Base-by-base conservation (phyloP, 2,888 invertebrate genomes). In the Drosophila niveifrons region DNA sequence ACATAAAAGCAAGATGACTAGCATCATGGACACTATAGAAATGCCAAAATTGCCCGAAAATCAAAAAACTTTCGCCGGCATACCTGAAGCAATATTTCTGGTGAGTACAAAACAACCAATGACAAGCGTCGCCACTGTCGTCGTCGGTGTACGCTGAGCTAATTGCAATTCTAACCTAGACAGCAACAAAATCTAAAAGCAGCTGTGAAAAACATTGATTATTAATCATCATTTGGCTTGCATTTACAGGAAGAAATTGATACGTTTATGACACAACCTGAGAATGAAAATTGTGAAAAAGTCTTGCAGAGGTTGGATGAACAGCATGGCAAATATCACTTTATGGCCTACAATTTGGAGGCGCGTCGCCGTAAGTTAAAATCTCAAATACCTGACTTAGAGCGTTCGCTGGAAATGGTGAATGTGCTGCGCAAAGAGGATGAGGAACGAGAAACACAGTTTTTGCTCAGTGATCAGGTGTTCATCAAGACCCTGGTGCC, bases 291-390 rank as follows among this genome's bases (percentile, higher is more conserved):
- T 72, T 97, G 96, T 2, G 98, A 98, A 86, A 95, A 95, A 91
- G 98, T 98, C 13, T 93, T 99, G 57, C 96, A 96, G 88, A 95
- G 94, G 88, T 93, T 99, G 67, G 98, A 99, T 91, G 98, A 98
- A 90, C 96, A 96, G 90, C 98, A 98, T 93, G 96, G 96, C 68
- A 98, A 99, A 94, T 99, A 99, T 92, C 98, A 98, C 93, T 97
- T 98, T 91, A 98, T 99, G 97, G 99, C 99, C 93, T 96, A 95
- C 86, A 98, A 98, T 92, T 94, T 99, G 76, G 94, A 95, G 58
- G 96, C 97, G 11, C 97, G 98, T 86, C 96, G 97, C 78, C 95
- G 96, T 88, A 95, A 98, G 92, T 93, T 99, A 66, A 96, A 97
- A 87, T 95, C 95, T 64, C 98, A 99, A 93, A 96, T 99, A 79